Evolutionary conservation across 2,113 vertebrate species (phyloP), one percentile per base, ranked within the genome.

Genomic region (Hystrix brachyura): DNA sequence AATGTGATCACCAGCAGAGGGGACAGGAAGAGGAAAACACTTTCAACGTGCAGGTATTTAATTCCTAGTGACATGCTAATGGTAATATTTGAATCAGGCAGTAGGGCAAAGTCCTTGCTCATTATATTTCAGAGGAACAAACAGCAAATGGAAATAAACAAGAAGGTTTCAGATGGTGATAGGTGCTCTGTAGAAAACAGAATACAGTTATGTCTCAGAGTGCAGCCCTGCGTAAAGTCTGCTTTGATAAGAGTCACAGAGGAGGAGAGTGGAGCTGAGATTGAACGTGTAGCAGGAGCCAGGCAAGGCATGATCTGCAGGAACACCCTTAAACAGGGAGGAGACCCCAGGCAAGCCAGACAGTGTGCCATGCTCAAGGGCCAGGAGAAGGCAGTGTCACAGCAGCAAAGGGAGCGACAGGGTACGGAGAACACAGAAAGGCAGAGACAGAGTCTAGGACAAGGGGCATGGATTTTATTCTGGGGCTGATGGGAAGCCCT

Each of bases 1-100:
- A 59, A 72, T 43, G n/a, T 7, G 15, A 51, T 72, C 38, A 5
- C n/a, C 21, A 86, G 53, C 34, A 67, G 19, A 81, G 59, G 72
- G 94, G 53, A 62, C 90, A 93, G 81, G 46, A 27, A 25, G 59
- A 90, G 18, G 18, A 55, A 94, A 87, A 67, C 57, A 25, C 14
- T 67, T 71, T 25, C 64, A 91, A 48, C 6, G 7, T 15, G 8
- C 12, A n/a, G 34, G 60, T 82, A 46, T 15, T 34, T 25, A 91
- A 76, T 43, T 51, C 13, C 27, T 51, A 55, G 23, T 43, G 87
- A 78, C 5, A 8, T 55, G 38, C 78, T 27, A 14, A 17, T 80
- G 43, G 38, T 59, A 79, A 32, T 64, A 91, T 81, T 96, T 80
- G 59, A 69, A 81, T 27, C 67, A 92, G 51, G 65, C 51, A 74